A percentile compares a stretch with the other conserved stretches of the same genome.
These are phyloP conservation scores for Diprion similis DNA, from an alignment of 1,140 invertebrate genomes.

Conservation along the genomic window DNA sequence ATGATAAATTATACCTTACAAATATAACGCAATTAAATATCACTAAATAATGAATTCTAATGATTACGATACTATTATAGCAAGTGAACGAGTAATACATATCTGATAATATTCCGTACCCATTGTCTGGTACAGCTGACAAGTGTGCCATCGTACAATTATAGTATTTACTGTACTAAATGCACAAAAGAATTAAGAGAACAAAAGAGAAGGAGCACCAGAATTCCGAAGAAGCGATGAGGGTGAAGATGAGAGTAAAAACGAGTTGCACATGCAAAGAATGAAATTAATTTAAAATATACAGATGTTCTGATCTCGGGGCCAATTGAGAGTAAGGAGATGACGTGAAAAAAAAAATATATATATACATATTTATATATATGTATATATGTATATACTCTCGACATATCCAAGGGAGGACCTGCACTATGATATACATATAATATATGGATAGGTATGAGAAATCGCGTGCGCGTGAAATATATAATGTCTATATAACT, in stretches of 20 bases:
- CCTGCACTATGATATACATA: no score
- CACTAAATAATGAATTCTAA: neutral
- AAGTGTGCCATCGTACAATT: no score
- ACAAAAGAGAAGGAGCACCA: neutral
- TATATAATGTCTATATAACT: no score
- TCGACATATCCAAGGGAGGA: no score
- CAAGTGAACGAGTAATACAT: slow-evolving; percentile 11
- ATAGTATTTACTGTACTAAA: neutral
- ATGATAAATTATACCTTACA: no score
- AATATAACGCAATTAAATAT: neutral
- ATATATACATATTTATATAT: no score
- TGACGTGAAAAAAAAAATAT: neutral
- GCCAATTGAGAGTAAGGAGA: slow-evolving; percentile 7
- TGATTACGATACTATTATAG: neutral
- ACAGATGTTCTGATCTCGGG: neutral
- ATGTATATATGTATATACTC: no score
- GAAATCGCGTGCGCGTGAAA: no score
- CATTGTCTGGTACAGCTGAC: no score
- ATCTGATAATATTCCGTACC: slow-evolving; percentile 4
- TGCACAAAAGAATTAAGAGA: neutral
- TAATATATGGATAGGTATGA: no score
- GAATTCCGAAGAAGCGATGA: neutral
- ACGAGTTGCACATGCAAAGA: neutral
- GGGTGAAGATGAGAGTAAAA: neutral
- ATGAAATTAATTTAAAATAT: neutral